Evolutionary conservation across 1,140 invertebrate genomes (phyloP).

Genomic region (Heliconius hermathena): DNA sequence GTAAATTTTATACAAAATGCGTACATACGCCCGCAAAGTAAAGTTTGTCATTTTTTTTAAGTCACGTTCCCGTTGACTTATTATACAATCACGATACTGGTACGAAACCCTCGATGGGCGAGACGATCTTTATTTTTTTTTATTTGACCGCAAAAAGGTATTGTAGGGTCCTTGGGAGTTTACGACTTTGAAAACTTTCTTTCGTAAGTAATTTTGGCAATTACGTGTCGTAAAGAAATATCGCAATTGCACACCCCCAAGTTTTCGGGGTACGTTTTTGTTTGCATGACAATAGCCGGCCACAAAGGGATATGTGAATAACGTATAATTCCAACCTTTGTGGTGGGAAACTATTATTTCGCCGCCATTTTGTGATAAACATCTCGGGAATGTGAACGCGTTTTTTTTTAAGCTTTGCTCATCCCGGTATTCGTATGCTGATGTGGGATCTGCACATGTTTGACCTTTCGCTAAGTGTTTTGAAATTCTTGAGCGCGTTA

Average conservation of each 20-base stretch:
- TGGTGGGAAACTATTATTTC: not conserved
- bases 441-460: slow-evolving; percentile 11
- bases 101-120: no score
- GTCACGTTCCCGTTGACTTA: no score
- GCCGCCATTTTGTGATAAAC: slow-evolving; percentile 7
- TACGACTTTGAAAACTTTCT: slow-evolving; percentile 58
- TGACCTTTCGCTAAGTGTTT: slow-evolving; percentile 8
- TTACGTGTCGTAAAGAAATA: slow-evolving; percentile 62
- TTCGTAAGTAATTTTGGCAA: slow-evolving; percentile 57
- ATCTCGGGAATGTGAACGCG: not conserved
- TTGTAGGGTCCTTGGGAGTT: slow-evolving; percentile 54
- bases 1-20: no score
- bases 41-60: no score
- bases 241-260: slow-evolving; percentile 55
- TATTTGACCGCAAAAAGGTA: slow-evolving; percentile 53
- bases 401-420: not conserved
- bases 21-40: no score
- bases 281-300: slow-evolving; percentile 41
- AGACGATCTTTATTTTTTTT: slow-evolving; percentile 21
- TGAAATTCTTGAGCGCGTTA: not conserved
- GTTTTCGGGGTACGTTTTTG: slow-evolving; percentile 17
- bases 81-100: no score
- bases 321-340: slow-evolving; percentile 22
- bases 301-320: slow-evolving; percentile 6
- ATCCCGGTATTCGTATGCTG: slow-evolving; percentile 9